These are phyloP conservation scores for Mythimna impura DNA, from an alignment of 2,888 invertebrate species.

Conservation along the genomic window DNA sequence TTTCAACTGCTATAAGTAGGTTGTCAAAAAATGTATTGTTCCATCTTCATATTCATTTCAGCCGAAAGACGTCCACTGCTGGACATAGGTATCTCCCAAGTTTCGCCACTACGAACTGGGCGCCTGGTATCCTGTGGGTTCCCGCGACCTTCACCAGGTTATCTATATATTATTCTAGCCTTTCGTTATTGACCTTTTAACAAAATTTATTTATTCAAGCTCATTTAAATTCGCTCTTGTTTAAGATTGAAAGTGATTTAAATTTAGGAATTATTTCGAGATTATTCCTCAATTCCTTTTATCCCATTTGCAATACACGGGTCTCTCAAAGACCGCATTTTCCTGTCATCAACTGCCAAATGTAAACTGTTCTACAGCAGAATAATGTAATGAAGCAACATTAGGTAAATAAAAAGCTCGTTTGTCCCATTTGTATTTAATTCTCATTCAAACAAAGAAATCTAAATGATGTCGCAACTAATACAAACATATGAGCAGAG, in stretches of 20 bases:
- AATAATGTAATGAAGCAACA: slow-evolving; percentile 45
- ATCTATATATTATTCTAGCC: not conserved
- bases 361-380: slow-evolving; percentile 26
- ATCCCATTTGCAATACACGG: not conserved
- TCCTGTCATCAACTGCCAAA: not conserved
- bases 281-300: not conserved
- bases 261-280: not conserved
- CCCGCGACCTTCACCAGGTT: too few species aligned
- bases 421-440: slow-evolving; percentile 46
- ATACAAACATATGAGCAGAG: slow-evolving; percentile 24
- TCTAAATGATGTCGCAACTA: slow-evolving; percentile 45
- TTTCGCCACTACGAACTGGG: too few species aligned
- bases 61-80: too few species aligned
- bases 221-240: not conserved
- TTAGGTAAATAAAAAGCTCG: slow-evolving; percentile 39
- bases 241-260: too few species aligned
- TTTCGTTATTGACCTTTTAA: not conserved
- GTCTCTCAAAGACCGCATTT: not conserved
- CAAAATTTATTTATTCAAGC: not conserved
- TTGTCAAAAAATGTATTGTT: not conserved
- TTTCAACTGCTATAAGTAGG: not conserved
- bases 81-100: too few species aligned
- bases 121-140: too few species aligned
- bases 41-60: not conserved
- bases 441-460: slow-evolving; percentile 47